A percentile compares a stretch with the other conserved stretches of the same genome.
Conservation (phyloP, 1,140 invertebrate species). For the Platyura marginata region DNA sequence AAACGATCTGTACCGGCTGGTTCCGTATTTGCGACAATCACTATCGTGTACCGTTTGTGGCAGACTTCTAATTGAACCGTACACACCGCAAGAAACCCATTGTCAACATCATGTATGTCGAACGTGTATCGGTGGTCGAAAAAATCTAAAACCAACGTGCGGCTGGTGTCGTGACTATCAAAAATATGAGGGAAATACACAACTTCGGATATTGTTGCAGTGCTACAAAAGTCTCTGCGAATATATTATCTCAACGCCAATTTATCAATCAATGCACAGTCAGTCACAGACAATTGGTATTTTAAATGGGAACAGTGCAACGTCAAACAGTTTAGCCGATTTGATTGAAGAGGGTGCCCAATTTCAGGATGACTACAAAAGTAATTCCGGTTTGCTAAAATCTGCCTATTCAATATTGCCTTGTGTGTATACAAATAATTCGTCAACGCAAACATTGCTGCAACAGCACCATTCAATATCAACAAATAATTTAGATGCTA, state of each 20-base stretch:
- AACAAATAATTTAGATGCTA: neutral
- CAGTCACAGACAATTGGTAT: conserved; percentile 11
- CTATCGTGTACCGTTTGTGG: conserved; percentile 77
- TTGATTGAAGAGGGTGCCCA: conserved; percentile 61
- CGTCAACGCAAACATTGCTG: conserved; percentile 30
- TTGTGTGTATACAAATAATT: conserved; percentile 37
- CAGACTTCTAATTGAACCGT: conserved; percentile 62
- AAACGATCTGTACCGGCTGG: conserved; percentile 60
- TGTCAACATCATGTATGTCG: conserved; percentile 79
- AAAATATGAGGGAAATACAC: conserved; percentile 66
- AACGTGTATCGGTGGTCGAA: conserved; percentile 63
- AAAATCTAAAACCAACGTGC: conserved; percentile 67
- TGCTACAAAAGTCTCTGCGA: conserved; percentile 79
- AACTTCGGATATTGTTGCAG: conserved; percentile 58
- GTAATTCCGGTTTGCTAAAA: conserved; percentile 43
- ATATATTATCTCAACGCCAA: conserved; percentile 50
- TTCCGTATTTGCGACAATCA: conserved; percentile 69
- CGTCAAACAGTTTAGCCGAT: conserved; percentile 41
- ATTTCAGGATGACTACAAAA: conserved; percentile 58
- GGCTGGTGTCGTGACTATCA: conserved; percentile 69
- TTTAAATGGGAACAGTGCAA: conserved; percentile 27
- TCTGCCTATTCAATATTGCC: conserved; percentile 52
- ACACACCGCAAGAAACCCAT: conserved; percentile 55
- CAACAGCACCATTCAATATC: conserved; percentile 7
- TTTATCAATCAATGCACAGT: conserved; percentile 32